These are phyloP conservation scores for Pristionchus exspectatus DNA, from an alignment of 2,888 invertebrate genomes.

Conservation along the genomic window DNA sequence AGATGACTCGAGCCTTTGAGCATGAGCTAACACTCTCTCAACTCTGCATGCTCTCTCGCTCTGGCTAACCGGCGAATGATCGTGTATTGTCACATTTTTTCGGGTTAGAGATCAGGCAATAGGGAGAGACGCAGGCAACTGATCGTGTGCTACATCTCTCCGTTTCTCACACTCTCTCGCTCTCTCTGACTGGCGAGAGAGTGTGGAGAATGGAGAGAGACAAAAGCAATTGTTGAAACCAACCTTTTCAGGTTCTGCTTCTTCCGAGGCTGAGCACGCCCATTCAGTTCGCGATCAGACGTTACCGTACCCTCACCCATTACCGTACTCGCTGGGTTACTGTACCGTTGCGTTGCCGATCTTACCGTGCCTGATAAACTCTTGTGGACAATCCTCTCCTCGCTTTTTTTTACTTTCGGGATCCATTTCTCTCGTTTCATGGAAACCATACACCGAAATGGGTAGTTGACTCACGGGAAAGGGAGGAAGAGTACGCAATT, in stretches of 20 bases:
- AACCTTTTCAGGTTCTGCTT: constrained; percentile 25
- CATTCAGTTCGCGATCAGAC: background rate
- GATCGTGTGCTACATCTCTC: too few species aligned
- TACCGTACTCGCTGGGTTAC: background rate
- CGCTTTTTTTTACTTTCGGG: too few species aligned
- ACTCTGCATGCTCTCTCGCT: too few species aligned
- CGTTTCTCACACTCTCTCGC: background rate
- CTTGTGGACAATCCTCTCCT: too few species aligned
- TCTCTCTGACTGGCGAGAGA: background rate
- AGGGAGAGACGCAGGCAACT: too few species aligned
- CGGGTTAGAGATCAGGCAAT: too few species aligned
- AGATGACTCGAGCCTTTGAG: background rate
- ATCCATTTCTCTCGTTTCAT: too few species aligned
- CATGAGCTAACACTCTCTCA: too few species aligned
- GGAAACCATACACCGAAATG: too few species aligned
- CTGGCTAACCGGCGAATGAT: too few species aligned
- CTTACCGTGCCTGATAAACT: background rate
- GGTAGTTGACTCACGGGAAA: background rate
- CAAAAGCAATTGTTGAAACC: background rate
- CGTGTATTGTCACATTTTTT: too few species aligned
- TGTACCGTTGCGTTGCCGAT: background rate
- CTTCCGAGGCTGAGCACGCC: background rate
- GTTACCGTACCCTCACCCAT: background rate
- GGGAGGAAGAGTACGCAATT: background rate
- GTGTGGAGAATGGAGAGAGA: background rate